Conservation (phyloP, 1,140 invertebrate species). For the Penaeus chinensis region DNA sequence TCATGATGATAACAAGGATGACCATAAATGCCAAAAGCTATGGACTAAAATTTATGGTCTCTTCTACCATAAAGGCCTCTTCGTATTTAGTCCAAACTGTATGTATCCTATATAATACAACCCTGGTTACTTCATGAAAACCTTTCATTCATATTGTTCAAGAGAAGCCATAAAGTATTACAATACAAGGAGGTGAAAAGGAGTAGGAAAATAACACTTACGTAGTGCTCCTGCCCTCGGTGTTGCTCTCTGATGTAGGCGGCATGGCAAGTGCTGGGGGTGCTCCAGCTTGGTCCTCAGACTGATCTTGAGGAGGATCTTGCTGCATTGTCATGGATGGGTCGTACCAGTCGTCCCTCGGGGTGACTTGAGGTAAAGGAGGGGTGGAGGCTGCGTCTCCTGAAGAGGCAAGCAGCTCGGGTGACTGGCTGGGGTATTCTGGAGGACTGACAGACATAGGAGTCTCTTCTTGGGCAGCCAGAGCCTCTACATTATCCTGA, state of each 20-base stretch:
- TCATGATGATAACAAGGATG: too few species aligned
- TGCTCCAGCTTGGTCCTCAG: conserved; percentile 2
- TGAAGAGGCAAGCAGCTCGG: conserved; percentile 65
- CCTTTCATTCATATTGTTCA: too few species aligned
- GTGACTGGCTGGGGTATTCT: conserved; percentile 41
- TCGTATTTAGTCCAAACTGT: too few species aligned
- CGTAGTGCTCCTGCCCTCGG: background rate
- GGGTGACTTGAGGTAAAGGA: conserved; percentile 57
- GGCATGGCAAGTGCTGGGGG: background rate
- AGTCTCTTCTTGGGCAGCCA: conserved; percentile 48
- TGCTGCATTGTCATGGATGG: conserved; percentile 48
- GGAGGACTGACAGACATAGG: conserved; percentile 60
- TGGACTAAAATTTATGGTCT: too few species aligned
- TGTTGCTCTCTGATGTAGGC: background rate
- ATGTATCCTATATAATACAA: too few species aligned
- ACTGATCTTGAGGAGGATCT: conserved; percentile 30
- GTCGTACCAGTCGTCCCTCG: conserved; percentile 59
- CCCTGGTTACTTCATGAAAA: too few species aligned
- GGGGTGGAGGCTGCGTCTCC: conserved; percentile 71
- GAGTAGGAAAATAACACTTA: background rate
- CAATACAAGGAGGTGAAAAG: background rate
- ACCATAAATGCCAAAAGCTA: too few species aligned
- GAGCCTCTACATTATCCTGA: conserved; percentile 36
- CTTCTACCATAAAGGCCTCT: too few species aligned
- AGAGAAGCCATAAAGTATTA: too few species aligned